These are phyloP conservation scores for Phrynocephalus versicolor DNA, from an alignment of 2,113 vertebrate species.

Conservation along the genomic window DNA sequence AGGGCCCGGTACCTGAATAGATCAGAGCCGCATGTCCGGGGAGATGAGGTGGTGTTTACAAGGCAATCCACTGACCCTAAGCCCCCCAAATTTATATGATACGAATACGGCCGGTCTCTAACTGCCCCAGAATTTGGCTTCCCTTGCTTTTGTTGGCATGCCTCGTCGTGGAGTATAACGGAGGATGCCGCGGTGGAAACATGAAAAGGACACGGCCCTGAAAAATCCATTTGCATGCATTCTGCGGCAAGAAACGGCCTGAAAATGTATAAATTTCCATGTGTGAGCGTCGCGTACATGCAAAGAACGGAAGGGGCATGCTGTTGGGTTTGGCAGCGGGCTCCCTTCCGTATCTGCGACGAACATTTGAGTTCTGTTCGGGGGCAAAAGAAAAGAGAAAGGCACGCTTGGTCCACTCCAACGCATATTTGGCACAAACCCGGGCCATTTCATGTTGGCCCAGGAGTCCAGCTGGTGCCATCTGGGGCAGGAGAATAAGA, in stretches of 20 bases:
- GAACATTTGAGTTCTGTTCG: conserved; percentile 65
- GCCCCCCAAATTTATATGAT: conserved; percentile 67
- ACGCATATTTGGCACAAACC: conserved; percentile 70
- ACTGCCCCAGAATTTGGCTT: conserved; percentile 50
- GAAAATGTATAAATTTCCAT: conserved; percentile 59
- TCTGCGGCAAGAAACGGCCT: conserved; percentile 28
- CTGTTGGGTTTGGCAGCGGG: conserved; percentile 54
- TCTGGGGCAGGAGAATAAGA: conserved; percentile 65
- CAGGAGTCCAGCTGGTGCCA: conserved; percentile 67
- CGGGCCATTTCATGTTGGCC: conserved; percentile 47
- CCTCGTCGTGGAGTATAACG: conserved; percentile 49
- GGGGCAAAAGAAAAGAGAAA: conserved; percentile 41
- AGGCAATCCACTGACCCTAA: conserved; percentile 66
- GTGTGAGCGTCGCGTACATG: background rate
- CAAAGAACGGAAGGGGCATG: conserved; percentile 31
- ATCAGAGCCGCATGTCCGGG: conserved; percentile 73
- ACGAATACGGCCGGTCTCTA: conserved; percentile 49
- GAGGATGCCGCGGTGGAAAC: conserved; percentile 48
- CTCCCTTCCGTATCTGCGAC: conserved; percentile 44
- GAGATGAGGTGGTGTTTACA: conserved; percentile 74
- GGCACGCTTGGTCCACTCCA: conserved; percentile 65
- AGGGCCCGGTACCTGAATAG: conserved; percentile 84
- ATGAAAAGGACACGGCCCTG: conserved; percentile 44
- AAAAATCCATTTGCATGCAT: conserved; percentile 46
- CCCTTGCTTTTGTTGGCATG: conserved; percentile 15